These are phyloP conservation scores for Acrocyrtus sp. DNA, from an alignment of 2,888 invertebrate genomes.

Conservation along the genomic window DNA sequence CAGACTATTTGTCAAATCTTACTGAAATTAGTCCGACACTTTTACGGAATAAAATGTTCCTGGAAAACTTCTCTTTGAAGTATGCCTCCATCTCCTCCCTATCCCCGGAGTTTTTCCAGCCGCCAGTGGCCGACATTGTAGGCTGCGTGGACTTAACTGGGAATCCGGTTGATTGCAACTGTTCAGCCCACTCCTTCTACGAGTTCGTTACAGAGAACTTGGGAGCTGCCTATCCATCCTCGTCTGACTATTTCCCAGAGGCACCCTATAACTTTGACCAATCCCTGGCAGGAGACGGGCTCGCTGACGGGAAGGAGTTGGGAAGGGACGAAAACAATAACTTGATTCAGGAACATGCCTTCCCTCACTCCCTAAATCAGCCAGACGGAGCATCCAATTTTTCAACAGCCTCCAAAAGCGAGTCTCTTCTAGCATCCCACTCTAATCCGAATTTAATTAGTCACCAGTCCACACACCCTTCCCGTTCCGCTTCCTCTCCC, in stretches of 20 bases:
- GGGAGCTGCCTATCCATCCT: conserved; percentile 18
- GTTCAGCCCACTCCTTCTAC: conserved; percentile 51
- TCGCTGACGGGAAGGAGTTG: no score
- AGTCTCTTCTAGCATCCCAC: conserved; percentile 40
- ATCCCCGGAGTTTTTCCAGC: conserved; percentile 50
- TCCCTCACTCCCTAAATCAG: conserved; percentile 42
- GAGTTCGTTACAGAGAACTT: conserved; percentile 40
- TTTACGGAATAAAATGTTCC: conserved; percentile 51
- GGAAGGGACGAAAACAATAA: conserved; percentile 33
- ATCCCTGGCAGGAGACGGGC: conserved; percentile 1
- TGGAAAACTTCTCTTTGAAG: conserved; percentile 54
- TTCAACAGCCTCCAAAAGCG: conserved; percentile 21
- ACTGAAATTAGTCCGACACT: conserved; percentile 51
- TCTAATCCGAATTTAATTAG: conserved; percentile 50
- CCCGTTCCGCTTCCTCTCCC: neutral
- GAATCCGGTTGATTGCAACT: conserved; percentile 59
- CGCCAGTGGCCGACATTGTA: conserved; percentile 14
- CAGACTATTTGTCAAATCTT: conserved; percentile 58
- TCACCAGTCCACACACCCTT: conserved; percentile 20
- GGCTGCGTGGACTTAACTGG: conserved; percentile 51
- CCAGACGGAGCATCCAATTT: conserved; percentile 26
- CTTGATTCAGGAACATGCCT: conserved; percentile 37
- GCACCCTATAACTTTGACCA: conserved; percentile 27
- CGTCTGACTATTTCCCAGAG: neutral
- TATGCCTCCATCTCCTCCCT: conserved; percentile 53